Base-by-base conservation (phyloP, 2,888 invertebrate genomes). In the Fragum whitleyi region DNA sequence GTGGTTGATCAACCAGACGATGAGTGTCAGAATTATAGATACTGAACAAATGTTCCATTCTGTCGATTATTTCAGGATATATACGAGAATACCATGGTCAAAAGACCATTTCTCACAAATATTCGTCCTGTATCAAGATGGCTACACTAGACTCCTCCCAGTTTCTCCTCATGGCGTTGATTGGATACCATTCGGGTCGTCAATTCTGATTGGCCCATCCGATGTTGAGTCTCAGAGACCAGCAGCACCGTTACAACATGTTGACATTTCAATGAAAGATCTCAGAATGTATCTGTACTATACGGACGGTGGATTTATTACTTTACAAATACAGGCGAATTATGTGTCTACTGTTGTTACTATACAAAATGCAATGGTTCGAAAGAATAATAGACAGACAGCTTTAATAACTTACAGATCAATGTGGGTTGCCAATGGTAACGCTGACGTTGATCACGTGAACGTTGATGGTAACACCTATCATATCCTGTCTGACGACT, bases 181-280 rank as follows among this genome's bases (percentile, higher is more conserved):
- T 62, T 83, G 88, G 84, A 78, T 88, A 42, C 88, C 90, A 36
- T 86, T 88, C 72, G 84, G 90, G 42, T 81, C 88, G 11, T 86
- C 86, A n/a, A 73, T 87, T 39, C 59, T 90, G 53, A 77, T 88
- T 78, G 87, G 89, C 7, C 87, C 83, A 47, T 71, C 79, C 0
- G 71, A 86, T 42, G 65, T 77, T 1, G 28, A 23, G 16, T 14
- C 28, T 19, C 21, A 47, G 21, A 72, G 83, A 32, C 87, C 89
- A 19, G 71, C 59, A 16, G 83, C 86, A 1, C 73, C 81, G 9
- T 83, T 88, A 21, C 53, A 53, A 28, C 82, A 65, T 16, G 57
- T 83, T 39, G 69, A 76, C 29, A 73, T 83, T 51, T 57, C 61
- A n/a, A 70, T 79, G 79, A 55, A 53, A 42, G 29, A 47, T 16